These are phyloP conservation scores for Agrilus mali DNA, from an alignment of 2,888 invertebrate species.

Conservation along the genomic window DNA sequence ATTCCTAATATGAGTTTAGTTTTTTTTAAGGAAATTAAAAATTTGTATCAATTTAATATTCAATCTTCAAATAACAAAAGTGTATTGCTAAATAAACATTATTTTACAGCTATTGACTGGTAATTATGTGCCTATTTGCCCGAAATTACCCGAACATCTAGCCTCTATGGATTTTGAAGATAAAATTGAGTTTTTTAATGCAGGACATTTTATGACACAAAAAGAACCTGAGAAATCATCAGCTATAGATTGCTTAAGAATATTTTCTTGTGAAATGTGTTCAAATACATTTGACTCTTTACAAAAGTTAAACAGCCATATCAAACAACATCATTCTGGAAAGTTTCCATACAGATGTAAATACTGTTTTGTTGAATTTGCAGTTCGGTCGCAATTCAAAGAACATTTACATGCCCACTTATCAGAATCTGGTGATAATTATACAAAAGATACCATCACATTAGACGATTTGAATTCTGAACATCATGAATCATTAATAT, in stretches of 20 bases:
- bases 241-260: not conserved
- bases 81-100: not conserved
- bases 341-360: slow-evolving; percentile 28
- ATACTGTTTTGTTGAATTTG: slow-evolving; percentile 24
- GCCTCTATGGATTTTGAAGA: slow-evolving; percentile 13
- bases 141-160: slow-evolving; percentile 18
- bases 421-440: slow-evolving; percentile 12
- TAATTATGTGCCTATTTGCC: slow-evolving; percentile 18
- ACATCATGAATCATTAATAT: slow-evolving; percentile 6
- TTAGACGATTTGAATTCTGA: slow-evolving; percentile 22
- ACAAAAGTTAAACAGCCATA: slow-evolving; percentile 24
- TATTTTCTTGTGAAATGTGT: slow-evolving; percentile 23
- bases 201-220: slow-evolving; percentile 27
- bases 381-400: slow-evolving; percentile 22
- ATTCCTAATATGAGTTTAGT: too few species aligned
- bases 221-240: slow-evolving; percentile 8
- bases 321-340: slow-evolving; percentile 26
- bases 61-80: too few species aligned
- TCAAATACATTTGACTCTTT: slow-evolving; percentile 22
- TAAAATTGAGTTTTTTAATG: slow-evolving; percentile 18
- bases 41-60: too few species aligned
- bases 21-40: too few species aligned
- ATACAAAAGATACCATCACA: slow-evolving; percentile 23
- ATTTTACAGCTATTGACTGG: not conserved
- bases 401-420: slow-evolving; percentile 20